These are phyloP conservation scores for Myotis davidii DNA, from an alignment of 2,113 vertebrate genomes.

Conservation along the genomic window DNA sequence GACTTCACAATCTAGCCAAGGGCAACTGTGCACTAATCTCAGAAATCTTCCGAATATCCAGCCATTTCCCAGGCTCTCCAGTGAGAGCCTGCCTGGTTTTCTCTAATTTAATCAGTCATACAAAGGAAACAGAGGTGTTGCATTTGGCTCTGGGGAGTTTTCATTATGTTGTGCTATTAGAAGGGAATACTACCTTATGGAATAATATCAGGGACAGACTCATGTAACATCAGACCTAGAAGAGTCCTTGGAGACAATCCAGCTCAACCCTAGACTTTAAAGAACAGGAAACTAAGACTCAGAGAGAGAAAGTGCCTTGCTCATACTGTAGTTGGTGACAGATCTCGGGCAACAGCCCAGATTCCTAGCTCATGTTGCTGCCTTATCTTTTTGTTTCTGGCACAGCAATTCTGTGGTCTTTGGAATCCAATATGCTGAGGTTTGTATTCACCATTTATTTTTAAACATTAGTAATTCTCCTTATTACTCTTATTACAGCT, in stretches of 20 bases:
- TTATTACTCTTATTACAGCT: not conserved
- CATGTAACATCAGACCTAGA: slow-evolving; percentile 24
- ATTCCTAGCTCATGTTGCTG: not conserved
- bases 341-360: slow-evolving; percentile 10
- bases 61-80: slow-evolving; percentile 37
- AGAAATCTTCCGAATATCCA: not conserved
- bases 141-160: slow-evolving; percentile 50
- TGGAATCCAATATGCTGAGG: not conserved
- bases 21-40: not conserved
- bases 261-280: slow-evolving; percentile 32
- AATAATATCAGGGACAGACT: not conserved
- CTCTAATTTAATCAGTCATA: slow-evolving; percentile 59
- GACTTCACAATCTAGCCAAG: slow-evolving; percentile 6
- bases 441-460: slow-evolving; percentile 16
- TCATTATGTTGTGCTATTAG: slow-evolving; percentile 30
- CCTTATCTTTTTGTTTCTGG: slow-evolving; percentile 37
- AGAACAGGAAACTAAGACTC: slow-evolving; percentile 54
- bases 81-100: not conserved
- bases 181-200: slow-evolving; percentile 38
- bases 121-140: slow-evolving; percentile 49
- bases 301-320: not conserved
- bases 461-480: slow-evolving; percentile 1
- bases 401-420: slow-evolving; percentile 1
- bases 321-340: slow-evolving; percentile 31
- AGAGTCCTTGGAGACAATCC: slow-evolving; percentile 38